Conservation (phyloP, 2,113 vertebrate genomes). For the Saccopteryx bilineata region DNA sequence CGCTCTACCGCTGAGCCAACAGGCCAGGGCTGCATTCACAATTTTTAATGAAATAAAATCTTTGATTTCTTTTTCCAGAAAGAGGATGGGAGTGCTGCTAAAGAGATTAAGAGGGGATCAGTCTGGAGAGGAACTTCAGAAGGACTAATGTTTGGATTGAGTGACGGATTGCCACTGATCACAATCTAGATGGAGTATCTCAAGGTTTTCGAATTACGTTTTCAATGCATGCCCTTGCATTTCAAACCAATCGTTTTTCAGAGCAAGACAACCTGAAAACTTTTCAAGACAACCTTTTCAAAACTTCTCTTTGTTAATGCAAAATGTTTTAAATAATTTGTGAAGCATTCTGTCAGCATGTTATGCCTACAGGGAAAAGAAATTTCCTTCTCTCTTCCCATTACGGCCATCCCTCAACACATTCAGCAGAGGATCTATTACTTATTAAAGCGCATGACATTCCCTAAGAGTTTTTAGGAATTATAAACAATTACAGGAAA, state of each 20-base stretch:
- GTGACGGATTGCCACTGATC: conserved; percentile 46
- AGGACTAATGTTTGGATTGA: not conserved
- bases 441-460: conserved; percentile 45
- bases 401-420: conserved; percentile 57
- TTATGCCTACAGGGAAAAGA: conserved; percentile 66
- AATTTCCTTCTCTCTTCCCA: conserved; percentile 48
- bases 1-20: too few species aligned
- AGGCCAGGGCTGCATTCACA: not conserved
- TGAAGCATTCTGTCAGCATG: conserved; percentile 64
- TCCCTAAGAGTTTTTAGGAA: conserved; percentile 75
- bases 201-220: conserved; percentile 66
- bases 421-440: conserved; percentile 44
- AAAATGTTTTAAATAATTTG: conserved; percentile 78
- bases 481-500: conserved; percentile 79
- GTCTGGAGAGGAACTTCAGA: conserved; percentile 39
- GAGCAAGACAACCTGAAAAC: conserved; percentile 73
- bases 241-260: conserved; percentile 78
- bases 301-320: conserved; percentile 65
- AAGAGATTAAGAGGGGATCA: conserved; percentile 7
- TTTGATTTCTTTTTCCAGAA: conserved; percentile 36
- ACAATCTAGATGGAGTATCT: not conserved
- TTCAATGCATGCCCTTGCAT: conserved; percentile 57
- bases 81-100: not conserved
- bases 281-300: too few species aligned
- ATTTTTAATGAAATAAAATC: conserved; percentile 45